Percentiles rank a stretch among this genome's conserved stretches.
Conservation (phyloP, 2,888 invertebrate genomes). For the Chrysina gloriosa region DNA sequence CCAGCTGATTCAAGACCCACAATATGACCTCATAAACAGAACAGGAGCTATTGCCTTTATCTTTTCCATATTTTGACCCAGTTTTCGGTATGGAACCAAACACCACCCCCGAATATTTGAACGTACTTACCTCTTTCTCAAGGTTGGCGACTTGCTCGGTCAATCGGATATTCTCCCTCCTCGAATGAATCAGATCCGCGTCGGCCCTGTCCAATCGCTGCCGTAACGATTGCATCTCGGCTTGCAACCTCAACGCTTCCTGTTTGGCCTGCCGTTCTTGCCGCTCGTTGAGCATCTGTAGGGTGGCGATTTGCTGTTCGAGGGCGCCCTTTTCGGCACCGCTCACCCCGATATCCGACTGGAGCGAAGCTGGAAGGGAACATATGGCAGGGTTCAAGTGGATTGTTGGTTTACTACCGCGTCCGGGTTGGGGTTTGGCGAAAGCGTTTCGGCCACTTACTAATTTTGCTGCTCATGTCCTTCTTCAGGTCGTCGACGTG, state of each 20-base stretch:
- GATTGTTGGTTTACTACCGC: constrained; percentile 16
- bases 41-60: too few relatives aligned
- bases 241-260: constrained; percentile 79
- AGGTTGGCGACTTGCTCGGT: constrained; percentile 82
- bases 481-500: constrained; percentile 83
- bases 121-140: constrained; percentile 85
- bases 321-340: constrained; percentile 82
- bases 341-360: constrained; percentile 81
- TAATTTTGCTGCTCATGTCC: constrained; percentile 81
- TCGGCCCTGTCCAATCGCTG: constrained; percentile 84
- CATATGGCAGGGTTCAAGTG: constrained; percentile 35
- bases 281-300: constrained; percentile 74
- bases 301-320: constrained; percentile 82
- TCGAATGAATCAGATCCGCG: constrained; percentile 82
- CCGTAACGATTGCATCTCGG: constrained; percentile 80
- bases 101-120: too few relatives aligned
- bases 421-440: not conserved
- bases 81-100: too few relatives aligned
- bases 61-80: too few relatives aligned
- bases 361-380: constrained; percentile 72
- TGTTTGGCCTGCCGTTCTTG: constrained; percentile 81
- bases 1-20: too few relatives aligned
- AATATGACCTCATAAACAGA: too few relatives aligned
- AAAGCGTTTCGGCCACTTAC: constrained; percentile 66
- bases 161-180: constrained; percentile 82